Percentiles rank a stretch among this genome's conserved stretches.
These are phyloP conservation scores for Agonopterix alstromeriana DNA, from an alignment of 2,888 invertebrate genomes.

Conservation along the genomic window DNA sequence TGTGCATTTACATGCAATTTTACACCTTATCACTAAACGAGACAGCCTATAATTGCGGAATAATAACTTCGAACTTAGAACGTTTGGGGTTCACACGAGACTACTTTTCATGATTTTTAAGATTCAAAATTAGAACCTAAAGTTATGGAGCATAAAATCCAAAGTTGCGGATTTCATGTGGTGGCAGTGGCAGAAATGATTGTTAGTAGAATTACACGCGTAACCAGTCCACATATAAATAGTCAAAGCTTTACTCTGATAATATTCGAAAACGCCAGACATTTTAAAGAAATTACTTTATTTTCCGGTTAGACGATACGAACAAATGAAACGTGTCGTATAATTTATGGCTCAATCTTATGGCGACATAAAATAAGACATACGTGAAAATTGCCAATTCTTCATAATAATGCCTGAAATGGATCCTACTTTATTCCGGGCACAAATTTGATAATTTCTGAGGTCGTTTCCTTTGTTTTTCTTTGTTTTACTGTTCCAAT, in stretches of 20 bases:
- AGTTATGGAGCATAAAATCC: too few relatives aligned
- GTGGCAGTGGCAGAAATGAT: too few relatives aligned
- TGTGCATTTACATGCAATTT: too few relatives aligned
- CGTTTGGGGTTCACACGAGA: too few relatives aligned
- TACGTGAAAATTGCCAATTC: conserved; percentile 73
- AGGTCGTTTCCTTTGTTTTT: conserved; percentile 7
- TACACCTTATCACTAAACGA: too few relatives aligned
- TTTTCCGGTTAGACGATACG: conserved; percentile 54
- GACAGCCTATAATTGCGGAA: too few relatives aligned
- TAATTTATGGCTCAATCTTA: conserved; percentile 70
- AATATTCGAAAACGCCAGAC: conserved; percentile 24
- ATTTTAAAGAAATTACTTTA: conserved; percentile 36
- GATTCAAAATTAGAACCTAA: too few relatives aligned
- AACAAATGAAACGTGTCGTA: conserved; percentile 56
- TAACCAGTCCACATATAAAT: too few relatives aligned
- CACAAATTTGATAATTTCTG: conserved; percentile 11
- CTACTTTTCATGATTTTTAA: too few relatives aligned
- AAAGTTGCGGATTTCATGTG: too few relatives aligned
- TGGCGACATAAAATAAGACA: conserved; percentile 61
- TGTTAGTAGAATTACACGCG: too few relatives aligned
- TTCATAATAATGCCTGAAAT: conserved; percentile 61
- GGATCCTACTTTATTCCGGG: conserved; percentile 30
- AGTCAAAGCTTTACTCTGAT: background rate
- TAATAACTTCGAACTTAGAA: too few relatives aligned
- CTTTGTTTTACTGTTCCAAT: background rate